Evolutionary conservation across 2,113 vertebrate species (phyloP), one percentile per base, ranked within the genome.

Genomic region (Crocuta crocuta): DNA sequence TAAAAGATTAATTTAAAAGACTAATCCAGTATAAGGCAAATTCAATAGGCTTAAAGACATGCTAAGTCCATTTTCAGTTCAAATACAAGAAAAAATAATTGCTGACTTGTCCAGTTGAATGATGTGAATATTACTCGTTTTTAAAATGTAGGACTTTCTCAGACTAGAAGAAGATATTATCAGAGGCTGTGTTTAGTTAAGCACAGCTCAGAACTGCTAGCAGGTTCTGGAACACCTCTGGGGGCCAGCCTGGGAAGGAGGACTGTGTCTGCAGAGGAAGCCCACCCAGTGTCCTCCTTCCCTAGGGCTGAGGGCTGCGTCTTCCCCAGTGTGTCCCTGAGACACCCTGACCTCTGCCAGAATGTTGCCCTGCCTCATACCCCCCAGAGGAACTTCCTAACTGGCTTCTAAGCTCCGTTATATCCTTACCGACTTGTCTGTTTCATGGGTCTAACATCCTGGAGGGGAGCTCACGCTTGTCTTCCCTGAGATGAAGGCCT

Each of bases 381-480:
- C 5, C 0, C 3, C 24, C 31, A 21, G 12, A 2, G 1, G 0
- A 39, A 5, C 21, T 39, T 33, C 26, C 50, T 84, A 6, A 11
- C 0, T 3, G 48, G 10, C 71, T 24, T 26, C 24, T 2, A 33
- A 55, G 19, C 16, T 35, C 1, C 4, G 7, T 2, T 23, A 2
- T 5, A 8, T 7, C 50, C 89, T 31, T 43, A 5, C n/a, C 23
- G 5, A 31, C 39, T 68, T 17, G 31, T 79, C 9, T 48, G 15
- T 4, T 7, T n/a, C 13, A 1, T 0, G 19, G 26, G 6, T 26
- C 10, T 2, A 23, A 4, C 26, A 11, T 8, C 13, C 5, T 5
- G 6, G n/a, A n/a, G 0, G 10, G 19, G 2, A n/a, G 13, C 39
- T 61, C 28, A 0, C 7, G 0, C 1, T n/a, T 11, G 1, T 7